These are phyloP conservation scores for Coryphaenoides rupestris DNA, from an alignment of 2,113 vertebrate species.

Conservation along the genomic window DNA sequence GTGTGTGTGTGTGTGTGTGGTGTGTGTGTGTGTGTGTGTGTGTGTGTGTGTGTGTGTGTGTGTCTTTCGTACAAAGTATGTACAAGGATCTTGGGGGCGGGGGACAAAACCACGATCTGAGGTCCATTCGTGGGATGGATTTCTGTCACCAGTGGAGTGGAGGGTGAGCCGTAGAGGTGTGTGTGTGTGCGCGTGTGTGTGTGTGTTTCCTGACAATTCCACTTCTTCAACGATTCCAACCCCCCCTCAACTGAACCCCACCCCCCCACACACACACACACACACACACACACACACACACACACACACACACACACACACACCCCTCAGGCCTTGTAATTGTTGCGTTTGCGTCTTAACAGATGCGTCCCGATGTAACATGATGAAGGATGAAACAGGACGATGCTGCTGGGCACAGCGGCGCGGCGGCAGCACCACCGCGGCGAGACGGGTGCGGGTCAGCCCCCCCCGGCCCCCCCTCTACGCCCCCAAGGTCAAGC, in stretches of 20 bases:
- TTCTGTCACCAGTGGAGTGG: conserved; percentile 33
- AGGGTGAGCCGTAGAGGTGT: background rate
- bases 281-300: conserved; percentile 22
- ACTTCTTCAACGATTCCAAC: conserved; percentile 33
- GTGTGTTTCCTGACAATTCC: conserved; percentile 8
- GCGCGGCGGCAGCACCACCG: too few relatives aligned
- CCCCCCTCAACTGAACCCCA: conserved; percentile 28
- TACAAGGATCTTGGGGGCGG: conserved; percentile 66
- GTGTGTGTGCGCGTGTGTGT: background rate
- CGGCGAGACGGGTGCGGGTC: conserved; percentile 7
- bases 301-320: conserved; percentile 11
- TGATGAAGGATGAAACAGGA: conserved; percentile 24
- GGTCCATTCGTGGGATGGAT: conserved; percentile 46
- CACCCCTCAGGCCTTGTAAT: conserved; percentile 2
- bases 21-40: too few relatives aligned
- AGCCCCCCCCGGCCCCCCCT: too few relatives aligned
- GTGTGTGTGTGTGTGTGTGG: conserved; percentile 6
- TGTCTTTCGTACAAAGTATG: conserved; percentile 59
- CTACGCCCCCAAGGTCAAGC: conserved; percentile 45
- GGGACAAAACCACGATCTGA: too few relatives aligned
- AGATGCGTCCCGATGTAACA: conserved; percentile 11
- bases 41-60: background rate
- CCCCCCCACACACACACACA: conserved; percentile 15
- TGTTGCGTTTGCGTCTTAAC: background rate
- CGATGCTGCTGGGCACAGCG: too few relatives aligned